Base-by-base conservation (phyloP, 2,888 invertebrate genomes). In the Eupithecia inturbata region DNA sequence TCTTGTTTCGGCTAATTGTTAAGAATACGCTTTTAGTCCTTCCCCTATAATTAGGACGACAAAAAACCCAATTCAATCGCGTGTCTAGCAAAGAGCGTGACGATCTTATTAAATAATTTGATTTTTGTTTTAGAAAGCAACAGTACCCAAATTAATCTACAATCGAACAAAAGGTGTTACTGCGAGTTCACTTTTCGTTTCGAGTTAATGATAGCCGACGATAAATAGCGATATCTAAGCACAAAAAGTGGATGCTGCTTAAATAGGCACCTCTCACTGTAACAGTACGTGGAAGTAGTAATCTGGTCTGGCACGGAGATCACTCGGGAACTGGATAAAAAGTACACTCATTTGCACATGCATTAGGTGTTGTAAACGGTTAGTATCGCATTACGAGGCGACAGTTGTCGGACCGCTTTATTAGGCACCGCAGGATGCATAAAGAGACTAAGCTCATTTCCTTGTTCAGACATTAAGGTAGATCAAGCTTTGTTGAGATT, bases 101-200 rank as follows among this genome's bases (percentile, higher is more conserved):
- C 67, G 73, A 67, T 70, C 72, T 60, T 74, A 78, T 71, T 72
- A 73, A 75, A 76, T 77, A 77, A 79, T 79, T 79, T 75, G 70
- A 70, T 79, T n/a, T n/a, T n/a, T 81, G 82, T 84, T 72, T 86
- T 88, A 85, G 89, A 91, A 91, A 91, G 90, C 87, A 87, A 89
- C 83, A 88, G 87, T 82, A 82, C 70, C 73, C 81, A 81, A 82
- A 82, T 82, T 83, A 88, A 85, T 88, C 82, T 83, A 82, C 84
- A 82, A 82, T 82, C 71, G 76, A 68, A 82, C 78, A 81, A 81
- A 81, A 82, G 81, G 82, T 83, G 82, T 82, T 83, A 84, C 83
- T 85, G 85, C 83, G 82, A 87, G 85, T 85, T 88, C 87, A 88
- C 88, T 89, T 90, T 91, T 89, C 86, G 83, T 89, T 90, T 88